Evolutionary conservation across 2,113 vertebrate species (phyloP).

Genomic region (Malurus cyaneus): DNA sequence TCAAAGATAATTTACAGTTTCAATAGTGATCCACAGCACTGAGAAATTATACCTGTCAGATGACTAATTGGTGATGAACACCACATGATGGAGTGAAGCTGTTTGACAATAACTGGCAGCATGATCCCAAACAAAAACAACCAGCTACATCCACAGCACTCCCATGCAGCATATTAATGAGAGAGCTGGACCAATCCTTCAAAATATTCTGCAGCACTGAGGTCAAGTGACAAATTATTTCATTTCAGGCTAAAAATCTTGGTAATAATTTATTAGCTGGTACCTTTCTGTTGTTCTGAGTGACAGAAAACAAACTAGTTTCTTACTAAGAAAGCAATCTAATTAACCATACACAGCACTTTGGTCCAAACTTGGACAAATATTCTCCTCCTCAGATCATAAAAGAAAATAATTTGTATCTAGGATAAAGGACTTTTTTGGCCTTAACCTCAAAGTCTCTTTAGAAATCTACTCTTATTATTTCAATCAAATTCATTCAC

Average conservation of each 20-base stretch:
- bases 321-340: not conserved
- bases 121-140: constrained; percentile 1
- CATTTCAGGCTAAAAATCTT: not conserved
- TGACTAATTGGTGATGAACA: constrained; percentile 59
- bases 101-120: constrained; percentile 37
- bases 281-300: not conserved
- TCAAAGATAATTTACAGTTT: constrained; percentile 27
- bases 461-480: not conserved
- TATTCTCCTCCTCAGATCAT: not conserved
- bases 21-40: not conserved
- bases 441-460: not conserved
- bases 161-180: not conserved
- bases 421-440: not conserved
- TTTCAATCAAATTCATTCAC: not conserved
- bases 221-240: not conserved
- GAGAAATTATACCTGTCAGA: constrained; percentile 58
- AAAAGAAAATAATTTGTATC: not conserved
- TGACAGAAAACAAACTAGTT: not conserved
- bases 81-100: constrained; percentile 29
- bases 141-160: not conserved
- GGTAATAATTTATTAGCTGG: not conserved
- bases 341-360: not conserved
- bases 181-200: not conserved
- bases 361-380: not conserved
- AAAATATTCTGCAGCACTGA: not conserved